phyloP scores from a whole-genome alignment of 2,797 vertebrate species.

The Xerus rutilus region DNA sequence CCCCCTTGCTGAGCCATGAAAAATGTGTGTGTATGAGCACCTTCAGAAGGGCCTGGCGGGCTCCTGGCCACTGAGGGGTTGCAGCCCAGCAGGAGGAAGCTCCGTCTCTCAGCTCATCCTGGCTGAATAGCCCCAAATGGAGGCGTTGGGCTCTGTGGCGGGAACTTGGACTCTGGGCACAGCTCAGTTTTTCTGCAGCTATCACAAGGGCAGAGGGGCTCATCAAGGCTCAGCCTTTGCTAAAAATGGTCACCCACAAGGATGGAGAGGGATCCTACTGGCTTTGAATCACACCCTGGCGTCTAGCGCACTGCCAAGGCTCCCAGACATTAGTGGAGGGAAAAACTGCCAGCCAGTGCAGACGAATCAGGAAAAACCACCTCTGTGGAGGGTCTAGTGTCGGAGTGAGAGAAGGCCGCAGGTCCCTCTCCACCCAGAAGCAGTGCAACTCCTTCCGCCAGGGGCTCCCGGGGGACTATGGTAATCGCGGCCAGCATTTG shows the following conservation, averaged over 20 bases:
- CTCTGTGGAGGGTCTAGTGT: background rate
- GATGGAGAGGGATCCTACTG: accelerated
- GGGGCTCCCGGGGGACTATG: background rate
- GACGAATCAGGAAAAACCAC: background rate
- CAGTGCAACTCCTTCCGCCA: accelerated
- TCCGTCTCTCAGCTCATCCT: accelerated
- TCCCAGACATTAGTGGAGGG: background rate
- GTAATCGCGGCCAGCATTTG: background rate
- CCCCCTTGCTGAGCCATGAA: background rate
- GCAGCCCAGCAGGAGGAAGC: accelerated
- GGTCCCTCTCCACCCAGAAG: background rate
- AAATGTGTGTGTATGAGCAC: background rate
- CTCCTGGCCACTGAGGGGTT: accelerated
- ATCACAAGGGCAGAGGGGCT: background rate
- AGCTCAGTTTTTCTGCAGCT: background rate
- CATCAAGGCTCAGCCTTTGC: accelerated
- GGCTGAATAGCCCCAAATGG: accelerated
- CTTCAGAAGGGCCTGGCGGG: accelerated
- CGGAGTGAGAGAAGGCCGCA: background rate
- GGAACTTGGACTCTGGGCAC: background rate
- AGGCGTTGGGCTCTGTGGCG: accelerated
- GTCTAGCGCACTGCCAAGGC: accelerated
- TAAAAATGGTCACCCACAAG: accelerated
- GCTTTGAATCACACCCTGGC: accelerated
- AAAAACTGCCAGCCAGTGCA: accelerated